Percentiles rank a stretch among this genome's conserved stretches.
Evolutionary conservation across 2,797 vertebrate genomes (phyloP).

Genomic region (Pangasius macronema): DNA sequence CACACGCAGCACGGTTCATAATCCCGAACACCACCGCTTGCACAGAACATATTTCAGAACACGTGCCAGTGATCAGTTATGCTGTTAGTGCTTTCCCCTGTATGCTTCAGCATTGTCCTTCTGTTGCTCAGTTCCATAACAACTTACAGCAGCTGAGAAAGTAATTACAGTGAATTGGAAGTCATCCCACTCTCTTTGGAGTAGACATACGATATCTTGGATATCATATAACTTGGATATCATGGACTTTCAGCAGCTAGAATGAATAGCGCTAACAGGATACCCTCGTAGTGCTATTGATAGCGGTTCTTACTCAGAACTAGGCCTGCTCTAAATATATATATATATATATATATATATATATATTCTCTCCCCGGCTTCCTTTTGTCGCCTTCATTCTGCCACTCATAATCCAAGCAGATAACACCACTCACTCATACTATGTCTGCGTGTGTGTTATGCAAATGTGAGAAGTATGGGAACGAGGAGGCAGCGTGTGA

Average conservation of each 20-base stretch:
- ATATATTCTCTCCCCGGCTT: background rate
- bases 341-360: no score
- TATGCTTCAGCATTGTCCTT: background rate
- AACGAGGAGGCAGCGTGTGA: background rate
- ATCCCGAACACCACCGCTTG: background rate
- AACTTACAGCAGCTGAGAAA: background rate
- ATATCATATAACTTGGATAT: background rate
- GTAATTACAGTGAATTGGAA: background rate
- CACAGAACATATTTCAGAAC: background rate
- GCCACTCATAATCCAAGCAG: background rate
- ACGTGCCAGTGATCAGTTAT: background rate
- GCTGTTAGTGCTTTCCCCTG: background rate
- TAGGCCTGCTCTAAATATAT: background rate
- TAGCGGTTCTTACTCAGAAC: background rate
- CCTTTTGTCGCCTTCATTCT: background rate
- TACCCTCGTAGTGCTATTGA: no score
- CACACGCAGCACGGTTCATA: background rate
- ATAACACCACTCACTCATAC: background rate
- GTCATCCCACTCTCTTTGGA: background rate
- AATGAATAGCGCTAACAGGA: background rate
- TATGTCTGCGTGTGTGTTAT: background rate
- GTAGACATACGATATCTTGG: background rate
- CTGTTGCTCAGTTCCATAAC: background rate
- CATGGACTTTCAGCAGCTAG: background rate
- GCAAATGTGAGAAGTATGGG: conserved; percentile 10